Evolutionary conservation across 2,113 vertebrate genomes (phyloP).

Genomic region (Daphoenositta chrysoptera): DNA sequence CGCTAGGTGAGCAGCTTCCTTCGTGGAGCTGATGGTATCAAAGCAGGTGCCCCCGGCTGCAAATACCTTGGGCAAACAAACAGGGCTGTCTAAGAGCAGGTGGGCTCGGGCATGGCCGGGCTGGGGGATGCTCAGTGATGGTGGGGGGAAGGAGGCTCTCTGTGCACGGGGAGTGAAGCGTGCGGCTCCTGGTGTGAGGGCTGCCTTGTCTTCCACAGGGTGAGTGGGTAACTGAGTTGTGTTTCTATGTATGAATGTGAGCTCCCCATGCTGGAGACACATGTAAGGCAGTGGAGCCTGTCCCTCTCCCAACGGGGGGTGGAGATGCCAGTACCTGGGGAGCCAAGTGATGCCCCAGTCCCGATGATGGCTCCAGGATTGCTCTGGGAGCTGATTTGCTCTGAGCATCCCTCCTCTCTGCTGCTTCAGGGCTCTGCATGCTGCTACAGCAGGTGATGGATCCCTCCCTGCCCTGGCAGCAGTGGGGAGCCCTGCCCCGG

Average conservation of each 20-base stretch:
- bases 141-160: background rate
- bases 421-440: background rate
- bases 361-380: background rate
- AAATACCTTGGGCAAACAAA: constrained; percentile 74
- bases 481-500: background rate
- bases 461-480: background rate
- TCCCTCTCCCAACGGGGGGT: fast-evolving
- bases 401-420: background rate
- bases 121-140: background rate
- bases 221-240: background rate
- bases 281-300: fast-evolving
- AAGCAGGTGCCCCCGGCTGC: constrained; percentile 63
- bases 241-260: fast-evolving
- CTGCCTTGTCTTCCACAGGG: background rate
- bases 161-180: fast-evolving
- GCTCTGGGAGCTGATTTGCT: background rate
- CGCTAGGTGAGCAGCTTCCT: constrained; percentile 68
- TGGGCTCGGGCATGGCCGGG: background rate
- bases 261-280: background rate
- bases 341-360: background rate
- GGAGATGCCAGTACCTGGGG: background rate
- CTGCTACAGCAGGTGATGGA: background rate
- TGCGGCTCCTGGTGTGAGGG: background rate
- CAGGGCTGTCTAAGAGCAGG: constrained; percentile 54
- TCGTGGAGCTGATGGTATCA: constrained; percentile 64